A percentile compares a stretch with the other conserved stretches of the same genome.
Conservation (phyloP, 1,140 invertebrate genomes). For the Mesaphorura yosii region DNA sequence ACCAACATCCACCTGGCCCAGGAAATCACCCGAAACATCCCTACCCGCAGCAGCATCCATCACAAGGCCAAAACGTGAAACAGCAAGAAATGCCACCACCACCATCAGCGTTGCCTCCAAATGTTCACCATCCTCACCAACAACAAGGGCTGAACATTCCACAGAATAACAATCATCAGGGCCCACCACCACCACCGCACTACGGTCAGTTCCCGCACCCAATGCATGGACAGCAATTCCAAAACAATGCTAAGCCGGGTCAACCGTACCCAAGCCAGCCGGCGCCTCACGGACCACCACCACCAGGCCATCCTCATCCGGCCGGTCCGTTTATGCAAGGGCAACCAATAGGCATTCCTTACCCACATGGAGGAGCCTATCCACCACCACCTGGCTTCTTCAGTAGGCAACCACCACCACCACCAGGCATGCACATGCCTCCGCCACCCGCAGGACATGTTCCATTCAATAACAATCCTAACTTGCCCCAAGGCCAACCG, state of each 20-base stretch:
- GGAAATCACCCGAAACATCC: no score
- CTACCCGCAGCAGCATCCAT: background rate
- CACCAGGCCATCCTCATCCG: background rate
- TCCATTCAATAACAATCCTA: background rate
- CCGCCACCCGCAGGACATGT: no score
- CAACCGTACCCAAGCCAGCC: background rate
- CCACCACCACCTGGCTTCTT: constrained; percentile 8
- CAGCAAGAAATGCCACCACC: background rate
- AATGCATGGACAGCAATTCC: background rate
- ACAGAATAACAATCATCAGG: background rate
- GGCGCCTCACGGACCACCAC: background rate
- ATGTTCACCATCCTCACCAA: background rate
- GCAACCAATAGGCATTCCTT: background rate
- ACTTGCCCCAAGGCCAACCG: background rate
- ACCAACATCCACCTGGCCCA: background rate
- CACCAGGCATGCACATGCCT: constrained; percentile 1
- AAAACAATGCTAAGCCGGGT: background rate
- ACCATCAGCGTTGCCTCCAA: background rate
- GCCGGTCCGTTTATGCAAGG: background rate
- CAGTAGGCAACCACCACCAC: constrained; percentile 6
- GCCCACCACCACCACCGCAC: background rate
- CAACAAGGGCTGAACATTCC: background rate
- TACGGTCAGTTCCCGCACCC: background rate
- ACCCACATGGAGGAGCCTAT: background rate
- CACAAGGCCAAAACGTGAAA: background rate